Percentiles rank a stretch among this genome's conserved stretches.
Evolutionary conservation across 2,113 vertebrate genomes (phyloP).

Genomic region (Podilymbus podiceps): DNA sequence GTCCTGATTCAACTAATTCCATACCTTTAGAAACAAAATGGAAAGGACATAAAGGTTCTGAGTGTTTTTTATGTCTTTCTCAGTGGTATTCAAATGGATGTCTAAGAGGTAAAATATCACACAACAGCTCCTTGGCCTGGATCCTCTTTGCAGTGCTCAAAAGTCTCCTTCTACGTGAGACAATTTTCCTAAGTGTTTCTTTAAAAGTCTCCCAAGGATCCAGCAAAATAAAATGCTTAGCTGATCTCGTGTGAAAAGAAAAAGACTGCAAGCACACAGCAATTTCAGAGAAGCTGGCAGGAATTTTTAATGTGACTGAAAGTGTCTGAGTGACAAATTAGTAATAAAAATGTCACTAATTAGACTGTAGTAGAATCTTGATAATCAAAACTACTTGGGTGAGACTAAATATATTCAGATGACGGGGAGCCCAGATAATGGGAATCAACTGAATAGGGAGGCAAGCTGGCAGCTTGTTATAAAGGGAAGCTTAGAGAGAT

Average conservation of each 20-base stretch:
- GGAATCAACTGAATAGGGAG: slow-evolving; percentile 38
- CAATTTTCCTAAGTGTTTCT: slow-evolving; percentile 3
- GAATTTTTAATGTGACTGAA: slow-evolving; percentile 49
- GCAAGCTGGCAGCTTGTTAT: slow-evolving; percentile 20
- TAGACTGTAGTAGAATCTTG: slow-evolving; percentile 50
- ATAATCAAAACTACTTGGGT: slow-evolving; percentile 65
- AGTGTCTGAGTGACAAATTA: slow-evolving; percentile 63
- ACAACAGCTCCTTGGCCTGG: background rate
- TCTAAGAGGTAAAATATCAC: background rate
- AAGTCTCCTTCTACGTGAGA: background rate
- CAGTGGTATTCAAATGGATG: background rate
- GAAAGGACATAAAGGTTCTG: background rate
- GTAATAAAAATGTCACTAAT: slow-evolving; percentile 66
- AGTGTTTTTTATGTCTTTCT: background rate
- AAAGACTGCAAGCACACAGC: background rate
- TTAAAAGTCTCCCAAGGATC: slow-evolving; percentile 13
- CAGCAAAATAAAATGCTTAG: slow-evolving; percentile 36
- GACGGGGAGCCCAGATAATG: slow-evolving; percentile 5
- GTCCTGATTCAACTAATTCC: background rate
- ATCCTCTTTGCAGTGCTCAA: background rate
- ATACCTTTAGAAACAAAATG: background rate
- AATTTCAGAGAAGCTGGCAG: slow-evolving; percentile 32
- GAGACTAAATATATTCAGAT: slow-evolving; percentile 59
- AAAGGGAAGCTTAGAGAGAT: background rate
- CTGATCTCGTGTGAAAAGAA: slow-evolving; percentile 40